These are phyloP conservation scores for Coreoperca whiteheadi DNA, from an alignment of 2,113 vertebrate genomes.

Conservation along the genomic window DNA sequence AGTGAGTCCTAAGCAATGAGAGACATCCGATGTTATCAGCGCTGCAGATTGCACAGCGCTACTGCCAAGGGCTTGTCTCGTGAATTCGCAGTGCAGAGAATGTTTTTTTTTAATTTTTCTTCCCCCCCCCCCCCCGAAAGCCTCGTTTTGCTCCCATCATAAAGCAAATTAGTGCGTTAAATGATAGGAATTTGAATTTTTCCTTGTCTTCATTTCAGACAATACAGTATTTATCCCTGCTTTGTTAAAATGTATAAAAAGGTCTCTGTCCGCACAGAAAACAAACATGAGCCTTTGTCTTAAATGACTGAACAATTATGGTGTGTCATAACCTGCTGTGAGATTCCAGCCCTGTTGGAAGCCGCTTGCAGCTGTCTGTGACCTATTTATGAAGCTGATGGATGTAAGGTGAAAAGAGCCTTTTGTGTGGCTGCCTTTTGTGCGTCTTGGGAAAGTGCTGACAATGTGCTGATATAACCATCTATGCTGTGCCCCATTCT, in stretches of 20 bases:
- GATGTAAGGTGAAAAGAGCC: constrained; percentile 61
- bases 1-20: constrained; percentile 31
- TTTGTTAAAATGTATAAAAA: constrained; percentile 30
- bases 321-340: constrained; percentile 53
- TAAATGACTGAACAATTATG: constrained; percentile 36
- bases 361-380: constrained; percentile 63
- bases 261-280: background rate
- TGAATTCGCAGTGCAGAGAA: constrained; percentile 49
- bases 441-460: constrained; percentile 24
- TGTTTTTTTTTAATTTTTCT: background rate
- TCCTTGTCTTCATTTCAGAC: background rate
- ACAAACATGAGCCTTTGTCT: constrained; percentile 27
- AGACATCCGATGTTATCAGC: constrained; percentile 65
- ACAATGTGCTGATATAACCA: background rate
- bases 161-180: constrained; percentile 17
- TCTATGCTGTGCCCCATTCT: background rate
- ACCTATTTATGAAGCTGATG: constrained; percentile 69
- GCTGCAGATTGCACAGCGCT: constrained; percentile 48
- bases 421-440: constrained; percentile 50
- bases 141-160: constrained; percentile 20
- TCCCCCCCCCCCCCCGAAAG: background rate
- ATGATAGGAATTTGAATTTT: background rate
- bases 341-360: constrained; percentile 44
- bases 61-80: constrained; percentile 55
- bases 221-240: background rate